Conservation (phyloP, 2,888 invertebrate species). For the Heliconius erato region DNA sequence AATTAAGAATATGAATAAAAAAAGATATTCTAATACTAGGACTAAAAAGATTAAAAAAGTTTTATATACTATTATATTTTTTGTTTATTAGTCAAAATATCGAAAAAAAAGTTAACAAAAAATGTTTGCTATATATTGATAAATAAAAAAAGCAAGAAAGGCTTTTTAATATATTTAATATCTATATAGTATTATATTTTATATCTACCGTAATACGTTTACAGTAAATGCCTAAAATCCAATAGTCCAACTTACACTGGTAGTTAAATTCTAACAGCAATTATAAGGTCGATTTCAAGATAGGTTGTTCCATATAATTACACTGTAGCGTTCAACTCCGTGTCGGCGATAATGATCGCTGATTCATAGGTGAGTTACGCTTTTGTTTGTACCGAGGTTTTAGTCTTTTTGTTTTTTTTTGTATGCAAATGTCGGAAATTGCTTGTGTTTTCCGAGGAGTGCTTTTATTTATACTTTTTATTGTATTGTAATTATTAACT, state of each 20-base stretch:
- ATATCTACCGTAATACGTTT: neutral
- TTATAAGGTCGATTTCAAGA: constrained; percentile 61
- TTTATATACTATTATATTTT: no score
- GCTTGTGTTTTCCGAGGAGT: neutral
- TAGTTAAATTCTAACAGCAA: constrained; percentile 35
- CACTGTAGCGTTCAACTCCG: constrained; percentile 61
- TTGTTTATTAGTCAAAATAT: no score
- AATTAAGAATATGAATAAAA: neutral
- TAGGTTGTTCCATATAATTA: constrained; percentile 67
- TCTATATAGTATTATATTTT: neutral
- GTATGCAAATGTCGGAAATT: neutral
- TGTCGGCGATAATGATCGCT: constrained; percentile 40
- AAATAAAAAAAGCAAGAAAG: no score
- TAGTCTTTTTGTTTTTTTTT: neutral
- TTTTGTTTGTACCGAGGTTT: constrained; percentile 14
- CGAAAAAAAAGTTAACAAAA: no score
- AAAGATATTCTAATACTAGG: neutral
- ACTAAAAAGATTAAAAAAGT: no score
- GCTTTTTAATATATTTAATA: neutral
- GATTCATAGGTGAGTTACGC: constrained; percentile 42
- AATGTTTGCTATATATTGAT: no score
- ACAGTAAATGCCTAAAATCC: constrained; percentile 23
- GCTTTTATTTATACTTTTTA: no score
- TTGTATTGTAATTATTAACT: no score
- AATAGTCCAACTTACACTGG: constrained; percentile 57